Evolutionary conservation across 2,888 invertebrate species (phyloP).

Genomic region (Himalopsyche japonica): DNA sequence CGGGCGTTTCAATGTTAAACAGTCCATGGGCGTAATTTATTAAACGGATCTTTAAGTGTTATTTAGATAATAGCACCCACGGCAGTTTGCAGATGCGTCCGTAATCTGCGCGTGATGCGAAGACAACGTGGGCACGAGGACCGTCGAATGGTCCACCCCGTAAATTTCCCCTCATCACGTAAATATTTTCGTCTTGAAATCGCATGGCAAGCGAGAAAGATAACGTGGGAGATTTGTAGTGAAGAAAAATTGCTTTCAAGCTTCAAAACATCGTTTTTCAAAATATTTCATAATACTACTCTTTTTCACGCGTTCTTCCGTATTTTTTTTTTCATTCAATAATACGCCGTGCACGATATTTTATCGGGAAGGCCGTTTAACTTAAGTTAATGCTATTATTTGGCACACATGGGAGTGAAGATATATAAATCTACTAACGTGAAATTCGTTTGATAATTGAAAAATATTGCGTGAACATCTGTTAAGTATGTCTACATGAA

Average conservation of each 20-base stretch:
- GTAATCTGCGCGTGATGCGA: not conserved
- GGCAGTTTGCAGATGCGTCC: not conserved
- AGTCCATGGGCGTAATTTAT: not conserved
- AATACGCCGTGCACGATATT: not conserved
- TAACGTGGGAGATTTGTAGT: not conserved
- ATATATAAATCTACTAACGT: not conserved
- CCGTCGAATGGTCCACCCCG: not conserved
- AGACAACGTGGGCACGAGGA: not conserved
- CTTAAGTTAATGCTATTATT: not conserved
- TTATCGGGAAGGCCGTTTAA: not conserved
- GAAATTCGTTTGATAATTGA: not conserved
- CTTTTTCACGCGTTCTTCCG: not conserved
- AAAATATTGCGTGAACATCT: not conserved
- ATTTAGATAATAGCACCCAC: not conserved
- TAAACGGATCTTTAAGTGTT: not conserved
- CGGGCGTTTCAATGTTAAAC: not conserved
- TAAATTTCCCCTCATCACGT: not conserved
- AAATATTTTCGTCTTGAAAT: not conserved
- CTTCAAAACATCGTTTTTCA: not conserved
- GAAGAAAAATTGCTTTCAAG: not conserved
- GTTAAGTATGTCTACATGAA: not conserved
- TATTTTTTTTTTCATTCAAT: not conserved
- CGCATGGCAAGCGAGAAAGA: not conserved
- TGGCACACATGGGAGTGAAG: not conserved
- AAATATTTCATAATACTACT: not conserved